phyloP scores from a whole-genome alignment of 2,797 vertebrate genomes.

The Bovichtus variegatus region DNA sequence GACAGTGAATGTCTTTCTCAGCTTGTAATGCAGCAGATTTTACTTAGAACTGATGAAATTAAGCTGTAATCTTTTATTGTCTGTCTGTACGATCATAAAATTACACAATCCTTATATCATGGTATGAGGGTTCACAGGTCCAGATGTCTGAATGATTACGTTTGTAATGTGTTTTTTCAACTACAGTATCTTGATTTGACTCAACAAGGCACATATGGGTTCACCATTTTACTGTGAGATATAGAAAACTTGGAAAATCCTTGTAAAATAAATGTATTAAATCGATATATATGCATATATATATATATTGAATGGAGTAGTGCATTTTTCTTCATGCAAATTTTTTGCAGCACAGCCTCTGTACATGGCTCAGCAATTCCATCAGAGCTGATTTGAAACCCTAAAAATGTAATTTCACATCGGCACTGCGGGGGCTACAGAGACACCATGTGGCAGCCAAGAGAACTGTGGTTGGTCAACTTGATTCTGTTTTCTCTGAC shows the following conservation, averaged over 20 bases:
- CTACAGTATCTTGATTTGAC: too few species aligned
- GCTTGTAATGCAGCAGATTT: background rate
- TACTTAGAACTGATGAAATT: background rate
- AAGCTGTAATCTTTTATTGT: background rate
- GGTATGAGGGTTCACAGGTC: background rate
- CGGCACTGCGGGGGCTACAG: background rate
- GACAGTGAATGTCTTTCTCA: background rate
- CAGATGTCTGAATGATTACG: background rate
- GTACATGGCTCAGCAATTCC: background rate
- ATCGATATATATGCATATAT: too few species aligned
- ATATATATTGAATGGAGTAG: background rate
- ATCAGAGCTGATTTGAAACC: slow-evolving; percentile 1
- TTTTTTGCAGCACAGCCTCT: background rate
- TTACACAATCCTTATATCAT: background rate
- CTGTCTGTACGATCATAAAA: background rate
- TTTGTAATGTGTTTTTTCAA: too few species aligned
- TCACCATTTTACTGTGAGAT: background rate
- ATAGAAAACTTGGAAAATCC: background rate
- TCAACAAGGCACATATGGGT: too few species aligned
- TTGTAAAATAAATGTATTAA: background rate
- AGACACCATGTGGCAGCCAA: slow-evolving; percentile 49
- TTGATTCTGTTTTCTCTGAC: background rate
- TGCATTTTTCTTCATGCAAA: background rate
- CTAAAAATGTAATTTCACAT: background rate
- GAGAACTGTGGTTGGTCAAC: slow-evolving; percentile 14